Evolutionary conservation across 2,888 invertebrate species (phyloP).

Genomic region (Rapana venosa): DNA sequence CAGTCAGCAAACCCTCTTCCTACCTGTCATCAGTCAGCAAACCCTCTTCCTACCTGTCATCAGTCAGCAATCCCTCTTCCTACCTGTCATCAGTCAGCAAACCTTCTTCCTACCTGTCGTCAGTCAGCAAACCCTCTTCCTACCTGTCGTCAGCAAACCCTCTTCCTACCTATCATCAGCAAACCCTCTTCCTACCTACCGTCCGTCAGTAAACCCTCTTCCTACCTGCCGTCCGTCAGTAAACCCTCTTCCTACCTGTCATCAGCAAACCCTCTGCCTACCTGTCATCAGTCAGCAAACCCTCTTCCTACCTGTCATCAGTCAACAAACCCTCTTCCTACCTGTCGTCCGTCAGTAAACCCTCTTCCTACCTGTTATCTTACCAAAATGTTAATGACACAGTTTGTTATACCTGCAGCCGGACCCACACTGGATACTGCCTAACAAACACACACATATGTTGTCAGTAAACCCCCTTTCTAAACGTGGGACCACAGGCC

Average conservation of each 20-base stretch:
- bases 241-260: no score
- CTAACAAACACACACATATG: no score
- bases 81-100: background rate
- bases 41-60: no score
- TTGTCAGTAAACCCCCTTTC: no score
- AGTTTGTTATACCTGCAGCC: no score
- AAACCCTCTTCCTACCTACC: background rate
- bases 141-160: background rate
- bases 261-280: background rate
- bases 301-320: no score
- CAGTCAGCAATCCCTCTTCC: background rate
- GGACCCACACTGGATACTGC: no score
- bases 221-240: no score
- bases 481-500: no score
- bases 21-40: background rate
- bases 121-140: background rate
- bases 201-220: background rate
- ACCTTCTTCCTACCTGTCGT: no score
- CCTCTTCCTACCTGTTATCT: background rate
- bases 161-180: no score
- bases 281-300: background rate
- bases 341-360: background rate
- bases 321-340: background rate
- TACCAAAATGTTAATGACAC: no score
- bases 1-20: background rate